Percentiles rank a stretch among this genome's conserved stretches.
phyloP scores from a whole-genome alignment of 2,797 vertebrate genomes.

The Channallabes apus region DNA sequence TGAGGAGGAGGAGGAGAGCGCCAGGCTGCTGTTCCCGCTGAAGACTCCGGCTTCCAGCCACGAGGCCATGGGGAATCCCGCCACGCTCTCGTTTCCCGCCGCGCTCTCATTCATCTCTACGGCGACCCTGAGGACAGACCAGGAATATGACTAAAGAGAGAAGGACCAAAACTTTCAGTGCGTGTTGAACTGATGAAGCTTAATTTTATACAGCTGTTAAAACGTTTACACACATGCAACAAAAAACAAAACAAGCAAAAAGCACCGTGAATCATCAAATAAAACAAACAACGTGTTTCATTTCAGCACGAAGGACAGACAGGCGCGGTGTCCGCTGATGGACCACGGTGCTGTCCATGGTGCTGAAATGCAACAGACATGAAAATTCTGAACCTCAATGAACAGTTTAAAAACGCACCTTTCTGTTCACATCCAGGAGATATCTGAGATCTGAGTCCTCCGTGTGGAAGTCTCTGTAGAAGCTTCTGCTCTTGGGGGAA shows the following conservation, averaged over 20 bases:
- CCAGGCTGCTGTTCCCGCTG: slow-evolving; percentile 70
- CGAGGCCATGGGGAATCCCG: slow-evolving; percentile 49
- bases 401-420: slow-evolving; percentile 22
- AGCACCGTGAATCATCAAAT: no score
- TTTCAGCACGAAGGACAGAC: background rate
- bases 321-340: background rate
- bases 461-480: background rate
- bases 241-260: no score
- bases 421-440: slow-evolving; percentile 49
- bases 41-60: slow-evolving; percentile 67
- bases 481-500: background rate
- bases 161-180: background rate
- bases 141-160: background rate
- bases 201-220: background rate
- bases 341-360: slow-evolving; percentile 58
- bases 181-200: background rate
- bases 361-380: slow-evolving; percentile 17
- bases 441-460: background rate
- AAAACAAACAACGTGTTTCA: no score
- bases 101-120: slow-evolving; percentile 77
- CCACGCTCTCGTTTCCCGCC: slow-evolving; percentile 67
- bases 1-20: slow-evolving; percentile 68
- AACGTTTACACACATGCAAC: no score
- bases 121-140: background rate
- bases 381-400: no score